Base-by-base conservation (phyloP, 2,797 vertebrate species). In the Spea hammondii region DNA sequence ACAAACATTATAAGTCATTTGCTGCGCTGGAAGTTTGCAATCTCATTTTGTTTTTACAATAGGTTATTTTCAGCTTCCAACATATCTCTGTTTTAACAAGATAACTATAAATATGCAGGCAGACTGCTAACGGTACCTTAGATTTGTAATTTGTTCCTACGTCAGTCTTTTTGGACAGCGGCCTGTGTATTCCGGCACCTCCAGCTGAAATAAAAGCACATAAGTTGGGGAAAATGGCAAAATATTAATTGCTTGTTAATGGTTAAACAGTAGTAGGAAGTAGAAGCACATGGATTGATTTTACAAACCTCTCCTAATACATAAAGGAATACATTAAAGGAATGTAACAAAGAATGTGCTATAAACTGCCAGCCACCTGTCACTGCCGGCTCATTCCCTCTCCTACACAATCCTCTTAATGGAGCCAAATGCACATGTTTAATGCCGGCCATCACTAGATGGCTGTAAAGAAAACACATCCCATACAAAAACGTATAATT, bases 121-220 rank as follows among this genome's bases (percentile, higher is more conserved):
- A 45, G 44, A 0, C 0, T 67, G 8, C 7, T 32, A 44, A 53
- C 3, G 85, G 91, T 87, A 97, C 98, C 93, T 96, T 98, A 73
- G 96, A 93, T 85, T 93, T 97, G 84, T 97, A 99, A 62, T 96
- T 93, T 0, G 77, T 80, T 62, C 96, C 96, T 0, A 86, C 85
- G 14, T 87, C 86, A 59, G 85, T 80, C 74, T 88, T 88, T 78
- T 86, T 92, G 84, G 87, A 83, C 74, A 96, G 75, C 0, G 92
- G 90, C 66, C 97, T 94, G 88, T 99, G 97, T 87, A 99, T 98
- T 54, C 98, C 97, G 8, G 89, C 93, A 53, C 98, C 97, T 64
- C 98, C 98, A 50, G 96, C 98, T 99, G 79, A 12, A 9, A 84
- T 81, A 62, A 84, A 76, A 50, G 14, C 77, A 76, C 44, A 44